Evolutionary conservation across 2,113 vertebrate species (phyloP).

Genomic region (Spea multiplicata): DNA sequence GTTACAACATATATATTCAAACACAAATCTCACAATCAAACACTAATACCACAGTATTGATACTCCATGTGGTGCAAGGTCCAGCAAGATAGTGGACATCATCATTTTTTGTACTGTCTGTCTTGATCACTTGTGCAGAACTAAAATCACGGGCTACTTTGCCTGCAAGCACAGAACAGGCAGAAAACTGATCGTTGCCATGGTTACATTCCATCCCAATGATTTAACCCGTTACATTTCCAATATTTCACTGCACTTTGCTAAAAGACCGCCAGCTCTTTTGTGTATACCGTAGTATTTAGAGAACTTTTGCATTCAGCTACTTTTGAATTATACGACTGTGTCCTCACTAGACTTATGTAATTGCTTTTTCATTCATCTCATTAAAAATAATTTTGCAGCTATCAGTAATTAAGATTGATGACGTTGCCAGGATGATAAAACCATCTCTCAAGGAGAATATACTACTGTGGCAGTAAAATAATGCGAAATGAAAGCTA

Average conservation of each 20-base stretch:
- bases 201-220: constrained; percentile 41
- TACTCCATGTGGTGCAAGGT: not conserved
- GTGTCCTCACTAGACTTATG: not conserved
- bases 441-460: constrained; percentile 1
- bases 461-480: not conserved
- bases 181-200: constrained; percentile 35
- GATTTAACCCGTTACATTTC: constrained; percentile 36
- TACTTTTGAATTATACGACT: not conserved
- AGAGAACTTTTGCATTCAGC: not conserved
- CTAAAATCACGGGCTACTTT: constrained; percentile 43
- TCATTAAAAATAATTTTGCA: constrained; percentile 37
- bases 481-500: not conserved
- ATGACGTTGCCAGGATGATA: constrained; percentile 27
- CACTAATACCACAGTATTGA: not conserved
- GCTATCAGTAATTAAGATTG: constrained; percentile 36
- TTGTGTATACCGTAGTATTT: not conserved
- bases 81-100: not conserved
- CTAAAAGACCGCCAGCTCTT: not conserved
- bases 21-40: not conserved
- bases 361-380: constrained; percentile 28
- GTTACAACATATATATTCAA: not conserved
- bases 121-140: constrained; percentile 44
- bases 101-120: constrained; percentile 23
- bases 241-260: constrained; percentile 2
- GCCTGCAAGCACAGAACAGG: constrained; percentile 45